phyloP scores from a whole-genome alignment of 2,888 invertebrate species.

The Drosophila neotestacea region DNA sequence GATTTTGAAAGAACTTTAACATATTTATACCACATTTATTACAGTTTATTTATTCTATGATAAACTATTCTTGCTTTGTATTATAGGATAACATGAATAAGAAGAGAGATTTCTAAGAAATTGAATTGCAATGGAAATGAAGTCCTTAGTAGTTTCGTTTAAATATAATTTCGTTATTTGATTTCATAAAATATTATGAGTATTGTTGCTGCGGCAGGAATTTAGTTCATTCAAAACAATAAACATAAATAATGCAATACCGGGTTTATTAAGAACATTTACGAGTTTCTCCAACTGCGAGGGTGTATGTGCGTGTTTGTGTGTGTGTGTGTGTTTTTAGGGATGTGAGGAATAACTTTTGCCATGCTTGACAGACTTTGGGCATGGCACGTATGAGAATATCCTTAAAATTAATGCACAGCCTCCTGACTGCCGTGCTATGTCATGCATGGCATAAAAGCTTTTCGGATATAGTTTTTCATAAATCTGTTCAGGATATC shows the following conservation, averaged over 20 bases:
- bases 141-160: conserved; percentile 4
- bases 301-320: neutral
- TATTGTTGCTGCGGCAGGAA: neutral
- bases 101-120: neutral
- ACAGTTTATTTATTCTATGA: neutral
- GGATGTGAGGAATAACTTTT: conserved; percentile 21
- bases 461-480: conserved; percentile 35
- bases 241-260: conserved; percentile 31
- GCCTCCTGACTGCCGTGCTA: neutral
- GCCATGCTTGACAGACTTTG: conserved; percentile 25
- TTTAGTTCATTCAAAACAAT: conserved; percentile 21
- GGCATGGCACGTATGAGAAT: conserved; percentile 22
- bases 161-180: conserved; percentile 5
- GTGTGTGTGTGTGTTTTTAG: neutral
- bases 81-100: neutral
- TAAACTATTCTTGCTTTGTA: neutral
- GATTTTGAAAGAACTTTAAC: neutral
- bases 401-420: conserved; percentile 47
- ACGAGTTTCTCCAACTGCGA: conserved; percentile 21
- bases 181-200: neutral
- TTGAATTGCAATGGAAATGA: neutral
- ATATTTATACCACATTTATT: neutral
- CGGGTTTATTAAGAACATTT: conserved; percentile 36
- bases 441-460: conserved; percentile 16
- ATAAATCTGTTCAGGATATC: conserved; percentile 51